Base-by-base conservation (phyloP, 2,888 invertebrate genomes). In the Rotaria sp. region DNA sequence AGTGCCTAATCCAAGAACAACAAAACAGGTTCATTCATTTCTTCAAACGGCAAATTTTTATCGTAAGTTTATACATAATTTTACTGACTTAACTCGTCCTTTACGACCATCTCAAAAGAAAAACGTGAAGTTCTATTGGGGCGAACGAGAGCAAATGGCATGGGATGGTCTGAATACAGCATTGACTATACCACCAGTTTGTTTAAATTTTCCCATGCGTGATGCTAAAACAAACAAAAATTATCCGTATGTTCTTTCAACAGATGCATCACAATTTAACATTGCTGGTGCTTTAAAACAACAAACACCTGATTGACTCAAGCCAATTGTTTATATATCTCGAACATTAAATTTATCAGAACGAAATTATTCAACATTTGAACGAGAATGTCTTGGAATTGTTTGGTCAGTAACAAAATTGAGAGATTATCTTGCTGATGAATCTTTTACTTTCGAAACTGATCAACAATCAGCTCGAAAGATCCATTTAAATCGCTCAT, bases 401-500 rank as follows among this genome's bases (percentile, higher is more conserved):
- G 13, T n/a, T n/a, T 59, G 59, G 59, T 59, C 59, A 26, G 59
- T 59, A 59, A 59, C n/a, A 59, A 59, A 59, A 59, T 59, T 59
- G 59, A 4, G 59, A 59, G 59, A 59, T 30, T 59, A 59, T n/a
- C n/a, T 59, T 1, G 59, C 59, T 30, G 59, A 59, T 59, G 59
- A 59, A 59, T n/a, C 30, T 7, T 59, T 59, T 59, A 26, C 7
- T 3, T n/a, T 59, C 30, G 59, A 59, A 59, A 59, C 59, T 59
- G 59, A 59, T 59, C 57, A 57, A 57, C 57, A 57, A 57, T 26
- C 57, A 10, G 57, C 57, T 57, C 57, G 57, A n/a, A 57, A 57
- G 15, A 57, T 57, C 15, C 57, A 57, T 57, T 57, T 57, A 26
- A 57, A 57, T n/a, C 57, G 57, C 2, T n/a, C 57, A 57, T 57